Evolutionary conservation across 2,797 vertebrate species (phyloP).

Genomic region (Balearica regulorum): DNA sequence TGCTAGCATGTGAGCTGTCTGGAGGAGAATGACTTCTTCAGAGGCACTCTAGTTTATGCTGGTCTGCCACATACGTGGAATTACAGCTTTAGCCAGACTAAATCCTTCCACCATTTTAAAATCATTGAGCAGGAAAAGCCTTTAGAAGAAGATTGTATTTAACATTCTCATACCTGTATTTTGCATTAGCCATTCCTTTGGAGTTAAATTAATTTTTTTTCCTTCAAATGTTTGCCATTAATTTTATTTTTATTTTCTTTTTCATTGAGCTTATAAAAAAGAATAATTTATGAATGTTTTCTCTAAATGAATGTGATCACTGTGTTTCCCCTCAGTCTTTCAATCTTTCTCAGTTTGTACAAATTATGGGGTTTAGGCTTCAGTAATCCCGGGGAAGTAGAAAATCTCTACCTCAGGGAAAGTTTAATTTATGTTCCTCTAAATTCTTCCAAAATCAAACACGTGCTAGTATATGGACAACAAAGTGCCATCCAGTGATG

Average conservation of each 20-base stretch:
- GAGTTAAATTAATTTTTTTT: background rate
- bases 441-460: background rate
- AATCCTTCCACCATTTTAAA: background rate
- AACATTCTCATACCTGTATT: background rate
- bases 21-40: background rate
- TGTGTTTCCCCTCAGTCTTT: background rate
- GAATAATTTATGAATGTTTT: background rate
- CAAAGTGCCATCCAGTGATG: background rate
- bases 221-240: background rate
- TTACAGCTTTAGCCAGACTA: background rate
- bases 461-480: background rate
- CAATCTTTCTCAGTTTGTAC: background rate
- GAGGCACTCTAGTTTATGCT: background rate
- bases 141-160: background rate
- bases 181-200: background rate
- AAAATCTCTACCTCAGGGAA: background rate
- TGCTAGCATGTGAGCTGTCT: rapidly evolving
- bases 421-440: background rate
- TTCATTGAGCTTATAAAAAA: background rate
- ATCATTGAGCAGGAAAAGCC: background rate
- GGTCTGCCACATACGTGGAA: background rate
- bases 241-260: background rate
- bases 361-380: background rate
- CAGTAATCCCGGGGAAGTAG: background rate
- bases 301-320: background rate